phyloP scores from a whole-genome alignment of 2,797 vertebrate genomes.

The Ctenopoma multispine region DNA sequence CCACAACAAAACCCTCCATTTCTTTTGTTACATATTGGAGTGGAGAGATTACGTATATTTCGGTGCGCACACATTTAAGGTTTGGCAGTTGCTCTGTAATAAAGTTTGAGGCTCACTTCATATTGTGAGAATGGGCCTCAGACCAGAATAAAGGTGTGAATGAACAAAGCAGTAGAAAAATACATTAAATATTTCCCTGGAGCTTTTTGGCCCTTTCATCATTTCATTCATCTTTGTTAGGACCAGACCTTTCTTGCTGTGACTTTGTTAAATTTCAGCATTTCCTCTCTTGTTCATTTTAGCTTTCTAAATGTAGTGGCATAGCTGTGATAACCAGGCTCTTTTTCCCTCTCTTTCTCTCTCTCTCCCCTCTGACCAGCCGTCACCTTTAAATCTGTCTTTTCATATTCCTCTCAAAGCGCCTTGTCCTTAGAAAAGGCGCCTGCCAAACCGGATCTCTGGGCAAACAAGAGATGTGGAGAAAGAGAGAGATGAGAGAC shows the following conservation, averaged over 20 bases:
- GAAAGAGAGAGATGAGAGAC: constrained; percentile 86
- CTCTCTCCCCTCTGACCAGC: constrained; percentile 90
- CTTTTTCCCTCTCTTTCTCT: constrained; percentile 34
- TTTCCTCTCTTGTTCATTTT: constrained; percentile 75
- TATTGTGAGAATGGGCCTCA: constrained; percentile 55
- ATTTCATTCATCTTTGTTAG: constrained; percentile 67
- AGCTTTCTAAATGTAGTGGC: constrained; percentile 74
- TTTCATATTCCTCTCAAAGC: constrained; percentile 99
- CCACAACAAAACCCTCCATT: constrained; percentile 59
- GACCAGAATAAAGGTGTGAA: constrained; percentile 54
- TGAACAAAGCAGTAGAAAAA: constrained; percentile 65
- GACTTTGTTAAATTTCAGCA: constrained; percentile 74
- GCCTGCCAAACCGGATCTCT: constrained; percentile 96
- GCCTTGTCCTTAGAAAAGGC: constrained; percentile 96
- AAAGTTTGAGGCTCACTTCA: constrained; percentile 57
- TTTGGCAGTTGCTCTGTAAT: constrained; percentile 50
- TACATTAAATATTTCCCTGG: constrained; percentile 70
- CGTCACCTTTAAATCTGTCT: constrained; percentile 99
- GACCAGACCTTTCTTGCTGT: constrained; percentile 73
- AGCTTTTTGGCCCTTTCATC: constrained; percentile 65
- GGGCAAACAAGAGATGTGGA: constrained; percentile 90
- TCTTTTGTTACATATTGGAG: constrained; percentile 61
- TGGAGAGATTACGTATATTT: constrained; percentile 60
- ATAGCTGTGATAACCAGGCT: constrained; percentile 79
- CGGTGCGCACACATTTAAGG: constrained; percentile 41